phyloP scores from a whole-genome alignment of 2,888 invertebrate genomes.

The Hydroisotoma schaefferi region DNA sequence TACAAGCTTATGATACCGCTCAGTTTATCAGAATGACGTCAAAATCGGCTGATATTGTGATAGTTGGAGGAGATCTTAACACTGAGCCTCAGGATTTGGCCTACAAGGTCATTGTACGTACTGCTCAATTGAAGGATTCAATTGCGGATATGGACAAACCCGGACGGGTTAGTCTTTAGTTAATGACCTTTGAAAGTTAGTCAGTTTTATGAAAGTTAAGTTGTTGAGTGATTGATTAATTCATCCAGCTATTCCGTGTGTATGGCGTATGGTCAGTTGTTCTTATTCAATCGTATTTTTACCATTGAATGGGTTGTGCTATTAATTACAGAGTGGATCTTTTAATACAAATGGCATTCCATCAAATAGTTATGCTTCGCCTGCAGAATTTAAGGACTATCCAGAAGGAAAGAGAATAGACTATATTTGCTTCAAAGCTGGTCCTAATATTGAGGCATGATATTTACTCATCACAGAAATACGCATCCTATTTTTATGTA shows the following conservation, averaged over 20 bases:
- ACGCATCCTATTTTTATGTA: neutral
- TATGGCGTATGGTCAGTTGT: too few species aligned
- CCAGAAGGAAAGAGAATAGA: conserved; percentile 86
- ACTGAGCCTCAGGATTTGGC: conserved; percentile 81
- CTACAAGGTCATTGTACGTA: conserved; percentile 60
- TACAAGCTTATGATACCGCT: conserved; percentile 91
- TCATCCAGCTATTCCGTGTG: too few species aligned
- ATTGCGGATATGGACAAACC: conserved; percentile 34
- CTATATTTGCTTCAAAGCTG: conserved; percentile 71
- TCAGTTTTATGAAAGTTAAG: neutral
- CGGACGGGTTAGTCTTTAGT: conserved; percentile 12
- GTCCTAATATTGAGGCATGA: conserved; percentile 39
- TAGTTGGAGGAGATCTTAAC: conserved; percentile 93
- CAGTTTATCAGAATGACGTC: conserved; percentile 88
- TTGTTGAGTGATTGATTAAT: neutral
- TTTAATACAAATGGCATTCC: conserved; percentile 72
- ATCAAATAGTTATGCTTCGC: conserved; percentile 76
- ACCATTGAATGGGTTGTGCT: neutral
- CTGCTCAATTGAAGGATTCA: conserved; percentile 47
- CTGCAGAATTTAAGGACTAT: conserved; percentile 55
- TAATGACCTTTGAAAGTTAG: neutral
- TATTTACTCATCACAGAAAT: conserved; percentile 2
- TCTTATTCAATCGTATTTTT: neutral
- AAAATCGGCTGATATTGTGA: conserved; percentile 70
- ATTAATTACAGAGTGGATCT: conserved; percentile 45